Evolutionary conservation across 2,797 vertebrate genomes (phyloP).

Genomic region (Loriculus beryllinus): DNA sequence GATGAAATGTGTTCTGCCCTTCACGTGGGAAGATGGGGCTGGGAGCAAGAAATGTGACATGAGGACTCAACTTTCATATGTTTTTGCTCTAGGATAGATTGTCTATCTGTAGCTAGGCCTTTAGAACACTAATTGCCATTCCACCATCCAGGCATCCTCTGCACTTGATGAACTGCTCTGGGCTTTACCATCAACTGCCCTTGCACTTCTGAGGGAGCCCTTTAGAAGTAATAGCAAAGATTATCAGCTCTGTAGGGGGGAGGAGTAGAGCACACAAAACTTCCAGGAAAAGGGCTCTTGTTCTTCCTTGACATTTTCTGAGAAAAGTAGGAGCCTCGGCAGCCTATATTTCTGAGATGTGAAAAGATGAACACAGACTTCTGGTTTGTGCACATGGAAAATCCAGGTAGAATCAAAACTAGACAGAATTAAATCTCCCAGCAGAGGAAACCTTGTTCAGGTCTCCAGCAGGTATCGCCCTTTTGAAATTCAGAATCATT

Average conservation of each 20-base stretch:
- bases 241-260: not conserved
- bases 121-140: not conserved
- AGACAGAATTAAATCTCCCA: not conserved
- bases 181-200: not conserved
- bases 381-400: not conserved
- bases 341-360: not conserved
- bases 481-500: not conserved
- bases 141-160: not conserved
- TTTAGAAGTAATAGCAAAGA: not conserved
- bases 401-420: not conserved
- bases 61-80: not conserved
- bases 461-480: not conserved
- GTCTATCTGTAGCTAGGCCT: not conserved
- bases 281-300: not conserved
- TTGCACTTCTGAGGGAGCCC: not conserved
- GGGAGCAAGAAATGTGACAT: not conserved
- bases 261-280: not conserved
- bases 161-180: not conserved
- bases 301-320: not conserved
- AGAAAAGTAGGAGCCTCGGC: not conserved
- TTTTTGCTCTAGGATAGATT: not conserved
- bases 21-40: rapidly evolving
- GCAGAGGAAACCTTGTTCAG: not conserved
- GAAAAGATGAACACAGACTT: not conserved
- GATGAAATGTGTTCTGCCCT: not conserved